Base-by-base conservation (phyloP, 2,113 vertebrate genomes). In the Crotalus horridus region DNA sequence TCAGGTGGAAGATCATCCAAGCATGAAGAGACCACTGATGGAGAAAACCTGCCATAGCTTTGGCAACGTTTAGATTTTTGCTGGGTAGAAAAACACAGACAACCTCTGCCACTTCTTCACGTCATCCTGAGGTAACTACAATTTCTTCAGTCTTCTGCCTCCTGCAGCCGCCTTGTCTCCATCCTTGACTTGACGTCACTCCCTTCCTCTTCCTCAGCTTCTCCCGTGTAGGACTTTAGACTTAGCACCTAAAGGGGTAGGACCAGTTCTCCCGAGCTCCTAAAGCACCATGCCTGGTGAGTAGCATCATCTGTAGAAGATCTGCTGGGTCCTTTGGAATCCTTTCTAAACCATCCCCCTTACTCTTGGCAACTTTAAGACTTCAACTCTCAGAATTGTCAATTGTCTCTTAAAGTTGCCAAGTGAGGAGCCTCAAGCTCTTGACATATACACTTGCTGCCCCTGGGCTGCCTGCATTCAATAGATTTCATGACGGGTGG, bases 41-140 rank as follows among this genome's bases (percentile, higher is more conserved):
- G 95, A 93, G n/a, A 17, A 21, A 43, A 64, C 39, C 51, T 91
- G 86, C 87, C 95, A 81, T 26, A 15, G 59, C 10, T 64, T 29
- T 29, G 26, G 61, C 54, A 64, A 29, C 1, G 4, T 64, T 64
- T 10, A 61, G 59, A 26, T 26, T 26, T 61, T 69, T 64, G 9
- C 29, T 64, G 61, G 61, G 26, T 29, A 13, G 1, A 13, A 1
- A 64, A 13, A 29, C 8, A 4, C 24, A 11, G 1, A 13, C 26
- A n/a, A 20, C 17, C 12, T 55, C 54, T 55, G 54, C 54, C 54
- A 17, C 55, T 56, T n/a, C 11, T n/a, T 69, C 61, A 5, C 1
- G 29, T 69, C 29, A 69, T 69, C 10, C 61, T 29, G n/a, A 29
- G 13, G 29, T 69, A 69, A 15, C 29, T 6, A 5, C 29, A 69